A percentile compares a stretch with the other conserved stretches of the same genome.
Conservation (phyloP, 2,113 vertebrate species). For the Oncorhynchus tshawytscha region DNA sequence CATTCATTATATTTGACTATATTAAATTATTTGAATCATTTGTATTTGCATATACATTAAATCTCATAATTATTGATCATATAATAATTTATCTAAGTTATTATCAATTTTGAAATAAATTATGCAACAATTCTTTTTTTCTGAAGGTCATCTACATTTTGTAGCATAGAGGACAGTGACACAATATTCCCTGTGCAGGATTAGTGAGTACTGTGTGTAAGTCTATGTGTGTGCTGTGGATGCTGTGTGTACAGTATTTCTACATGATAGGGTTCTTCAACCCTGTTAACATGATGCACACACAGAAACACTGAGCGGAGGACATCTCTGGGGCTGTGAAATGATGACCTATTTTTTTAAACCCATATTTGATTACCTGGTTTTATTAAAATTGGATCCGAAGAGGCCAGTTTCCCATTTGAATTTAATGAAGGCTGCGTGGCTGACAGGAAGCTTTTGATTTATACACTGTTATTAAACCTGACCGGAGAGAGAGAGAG, state of each 20-base stretch:
- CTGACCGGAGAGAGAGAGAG: slow-evolving; percentile 47
- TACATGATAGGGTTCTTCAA: slow-evolving; percentile 35
- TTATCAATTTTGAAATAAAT: background rate
- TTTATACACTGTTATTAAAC: slow-evolving; percentile 80
- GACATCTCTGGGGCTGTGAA: slow-evolving; percentile 62
- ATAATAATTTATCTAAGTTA: background rate
- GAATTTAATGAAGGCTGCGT: slow-evolving; percentile 77
- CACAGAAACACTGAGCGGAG: slow-evolving; percentile 50
- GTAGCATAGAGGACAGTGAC: background rate
- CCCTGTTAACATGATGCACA: slow-evolving; percentile 42
- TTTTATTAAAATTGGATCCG: slow-evolving; percentile 81
- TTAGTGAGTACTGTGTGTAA: background rate
- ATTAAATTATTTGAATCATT: background rate
- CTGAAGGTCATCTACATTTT: background rate
- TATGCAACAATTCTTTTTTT: background rate
- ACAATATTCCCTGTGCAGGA: background rate
- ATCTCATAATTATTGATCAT: background rate
- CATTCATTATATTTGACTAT: background rate
- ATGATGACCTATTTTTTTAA: slow-evolving; percentile 74
- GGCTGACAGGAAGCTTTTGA: slow-evolving; percentile 77
- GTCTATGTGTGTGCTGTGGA: slow-evolving; percentile 6
- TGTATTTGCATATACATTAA: background rate
- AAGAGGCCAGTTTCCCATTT: slow-evolving; percentile 71
- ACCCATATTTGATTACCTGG: slow-evolving; percentile 74
- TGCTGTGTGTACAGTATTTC: slow-evolving; percentile 4